phyloP scores from a whole-genome alignment of 2,113 vertebrate species.

The Chionodraco myersi region DNA sequence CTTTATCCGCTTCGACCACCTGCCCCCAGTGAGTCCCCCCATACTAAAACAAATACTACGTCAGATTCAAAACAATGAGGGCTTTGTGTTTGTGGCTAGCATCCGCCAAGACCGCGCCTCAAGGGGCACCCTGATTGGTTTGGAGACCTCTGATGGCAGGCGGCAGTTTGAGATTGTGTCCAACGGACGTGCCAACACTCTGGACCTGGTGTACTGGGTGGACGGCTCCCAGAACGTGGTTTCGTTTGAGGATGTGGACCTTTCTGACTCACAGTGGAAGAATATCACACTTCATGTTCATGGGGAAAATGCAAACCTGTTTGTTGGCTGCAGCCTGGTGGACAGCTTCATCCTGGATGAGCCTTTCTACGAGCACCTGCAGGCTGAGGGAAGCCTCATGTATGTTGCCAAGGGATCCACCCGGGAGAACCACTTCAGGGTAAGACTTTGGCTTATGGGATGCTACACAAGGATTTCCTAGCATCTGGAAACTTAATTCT shows the following conservation, averaged over 20 bases:
- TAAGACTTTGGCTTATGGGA: constrained; percentile 69
- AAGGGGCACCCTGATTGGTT: constrained; percentile 89
- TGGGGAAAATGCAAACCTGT: constrained; percentile 91
- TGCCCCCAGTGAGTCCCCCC: constrained; percentile 87
- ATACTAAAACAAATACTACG: constrained; percentile 86
- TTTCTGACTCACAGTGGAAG: constrained; percentile 96
- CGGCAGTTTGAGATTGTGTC: constrained; percentile 95
- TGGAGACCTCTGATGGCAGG: constrained; percentile 86
- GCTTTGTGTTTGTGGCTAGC: constrained; percentile 92
- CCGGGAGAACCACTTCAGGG: constrained; percentile 94
- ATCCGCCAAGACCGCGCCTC: constrained; percentile 92
- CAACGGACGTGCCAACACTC: constrained; percentile 92
- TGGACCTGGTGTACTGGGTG: constrained; percentile 94
- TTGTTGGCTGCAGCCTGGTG: constrained; percentile 92
- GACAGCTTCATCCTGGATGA: constrained; percentile 95
- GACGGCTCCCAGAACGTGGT: constrained; percentile 88
- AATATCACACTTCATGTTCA: constrained; percentile 93
- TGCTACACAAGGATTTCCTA: constrained; percentile 10
- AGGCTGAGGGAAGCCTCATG: constrained; percentile 87
- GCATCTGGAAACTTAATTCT: neutral
- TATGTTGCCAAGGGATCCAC: constrained; percentile 90
- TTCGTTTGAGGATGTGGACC: constrained; percentile 94
- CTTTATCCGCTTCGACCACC: constrained; percentile 95
- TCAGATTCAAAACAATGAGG: constrained; percentile 87
- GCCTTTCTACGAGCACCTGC: constrained; percentile 93